Evolutionary conservation across 2,888 invertebrate genomes (phyloP).

Genomic region (Auanema freiburgensis): DNA sequence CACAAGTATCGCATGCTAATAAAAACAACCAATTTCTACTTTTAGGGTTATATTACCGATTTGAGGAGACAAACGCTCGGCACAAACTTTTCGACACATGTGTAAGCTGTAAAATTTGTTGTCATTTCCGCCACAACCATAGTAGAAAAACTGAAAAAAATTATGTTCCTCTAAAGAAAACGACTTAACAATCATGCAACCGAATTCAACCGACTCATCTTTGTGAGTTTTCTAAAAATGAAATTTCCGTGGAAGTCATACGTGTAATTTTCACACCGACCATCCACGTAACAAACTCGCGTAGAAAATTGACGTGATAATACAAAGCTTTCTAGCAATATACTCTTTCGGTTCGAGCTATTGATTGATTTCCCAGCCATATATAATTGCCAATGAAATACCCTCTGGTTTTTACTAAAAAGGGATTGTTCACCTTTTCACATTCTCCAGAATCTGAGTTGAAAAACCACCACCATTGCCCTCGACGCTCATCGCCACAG

Average conservation of each 20-base stretch:
- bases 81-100: conserved; percentile 59
- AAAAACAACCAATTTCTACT: background rate
- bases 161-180: too few species aligned
- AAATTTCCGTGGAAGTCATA: too few species aligned
- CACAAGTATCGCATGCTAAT: conserved; percentile 54
- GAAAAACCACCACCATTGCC: conserved; percentile 55
- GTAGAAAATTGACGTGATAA: too few species aligned
- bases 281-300: too few species aligned
- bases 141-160: conserved; percentile 48
- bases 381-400: too few species aligned
- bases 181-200: background rate
- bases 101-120: conserved; percentile 59
- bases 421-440: conserved; percentile 27
- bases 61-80: conserved; percentile 53
- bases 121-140: conserved; percentile 58
- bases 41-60: conserved; percentile 37
- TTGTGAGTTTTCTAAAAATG: too few species aligned
- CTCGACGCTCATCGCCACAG: conserved; percentile 49
- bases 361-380: too few species aligned
- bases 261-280: too few species aligned
- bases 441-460: conserved; percentile 52
- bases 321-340: too few species aligned
- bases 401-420: too few species aligned
- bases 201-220: too few species aligned
- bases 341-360: too few species aligned